Evolutionary conservation across 2,797 vertebrate species (phyloP), one percentile per base, ranked within the genome.

Genomic region (Scleropages formosus): DNA sequence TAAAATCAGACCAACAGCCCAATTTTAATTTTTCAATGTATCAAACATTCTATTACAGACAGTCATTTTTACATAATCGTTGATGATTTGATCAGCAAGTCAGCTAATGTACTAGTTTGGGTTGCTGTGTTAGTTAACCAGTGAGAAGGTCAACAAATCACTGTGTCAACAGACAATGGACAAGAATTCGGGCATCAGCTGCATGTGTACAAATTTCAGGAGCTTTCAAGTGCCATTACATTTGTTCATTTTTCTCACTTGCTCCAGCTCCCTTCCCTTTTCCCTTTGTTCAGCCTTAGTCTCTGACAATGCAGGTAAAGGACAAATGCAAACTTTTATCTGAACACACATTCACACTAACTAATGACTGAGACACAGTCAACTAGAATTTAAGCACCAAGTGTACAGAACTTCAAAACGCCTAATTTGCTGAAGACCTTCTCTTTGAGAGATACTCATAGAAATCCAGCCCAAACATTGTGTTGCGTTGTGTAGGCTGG

Each of bases 291-390:
- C n/a, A 10, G 46, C n/a, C 39, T 64, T n/a, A 16, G 66, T 66
- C 44, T 68, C 22, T 26, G 6, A 46, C 44, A 0, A 44, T 31
- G 44, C 27, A 51, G 8, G 4, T 58, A 27, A 61, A 10, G 31
- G 61, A 9, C 26, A 24, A 12, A 9, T 27, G 64, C 56, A 56
- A 51, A 24, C 70, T 65, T 44, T 13, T 63, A 74, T 73, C 66
- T 75, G 56, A 74, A 75, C 51, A 72, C 69, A 75, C 20, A 27
- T 59, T 56, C 15, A 53, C 12, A 51, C 68, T 22, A 44, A 49
- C 59, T 77, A 67, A 24, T 61, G 46, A 49, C 49, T 51, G 49
- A 51, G 7, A 51, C 49, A 51, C 7, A 51, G 49, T 51, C 11
- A 15, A 51, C 7, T 7, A 51, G 15, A 7, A 51, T 8, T 8